These are phyloP conservation scores for Menidia menidia DNA, from an alignment of 2,797 vertebrate species.

Conservation along the genomic window DNA sequence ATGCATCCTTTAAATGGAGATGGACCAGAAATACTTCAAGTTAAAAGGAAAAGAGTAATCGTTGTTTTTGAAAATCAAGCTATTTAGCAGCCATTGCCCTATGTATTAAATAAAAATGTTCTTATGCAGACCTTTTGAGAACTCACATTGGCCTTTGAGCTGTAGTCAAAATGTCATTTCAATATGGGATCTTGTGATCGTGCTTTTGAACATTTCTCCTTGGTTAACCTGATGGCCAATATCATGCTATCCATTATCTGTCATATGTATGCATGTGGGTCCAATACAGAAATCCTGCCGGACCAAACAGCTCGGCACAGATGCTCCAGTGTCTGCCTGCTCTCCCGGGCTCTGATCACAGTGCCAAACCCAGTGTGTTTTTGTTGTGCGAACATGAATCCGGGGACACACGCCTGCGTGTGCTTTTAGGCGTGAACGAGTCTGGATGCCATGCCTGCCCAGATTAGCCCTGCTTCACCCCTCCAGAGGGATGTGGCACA, in stretches of 20 bases:
- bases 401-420: constrained; percentile 32
- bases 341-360: constrained; percentile 58
- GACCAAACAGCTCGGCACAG: constrained; percentile 53
- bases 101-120: not conserved
- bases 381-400: constrained; percentile 47
- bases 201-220: too few species aligned
- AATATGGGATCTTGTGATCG: too few species aligned
- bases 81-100: not conserved
- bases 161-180: constrained; percentile 10
- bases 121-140: constrained; percentile 14
- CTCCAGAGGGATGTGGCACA: constrained; percentile 68
- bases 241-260: constrained; percentile 25
- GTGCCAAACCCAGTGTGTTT: constrained; percentile 57
- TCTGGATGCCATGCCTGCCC: constrained; percentile 69
- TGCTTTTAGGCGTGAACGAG: constrained; percentile 46
- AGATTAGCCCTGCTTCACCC: constrained; percentile 59
- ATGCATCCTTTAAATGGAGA: constrained; percentile 10
- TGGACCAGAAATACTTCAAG: not conserved
- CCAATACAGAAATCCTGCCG: constrained; percentile 36
- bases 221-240: not conserved
- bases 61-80: not conserved
- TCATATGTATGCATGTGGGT: constrained; percentile 38
- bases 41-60: not conserved
- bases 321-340: constrained; percentile 66
- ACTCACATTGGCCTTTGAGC: constrained; percentile 1